Evolutionary conservation across 2,888 invertebrate genomes (phyloP).

Genomic region (Odontomyia ornata): DNA sequence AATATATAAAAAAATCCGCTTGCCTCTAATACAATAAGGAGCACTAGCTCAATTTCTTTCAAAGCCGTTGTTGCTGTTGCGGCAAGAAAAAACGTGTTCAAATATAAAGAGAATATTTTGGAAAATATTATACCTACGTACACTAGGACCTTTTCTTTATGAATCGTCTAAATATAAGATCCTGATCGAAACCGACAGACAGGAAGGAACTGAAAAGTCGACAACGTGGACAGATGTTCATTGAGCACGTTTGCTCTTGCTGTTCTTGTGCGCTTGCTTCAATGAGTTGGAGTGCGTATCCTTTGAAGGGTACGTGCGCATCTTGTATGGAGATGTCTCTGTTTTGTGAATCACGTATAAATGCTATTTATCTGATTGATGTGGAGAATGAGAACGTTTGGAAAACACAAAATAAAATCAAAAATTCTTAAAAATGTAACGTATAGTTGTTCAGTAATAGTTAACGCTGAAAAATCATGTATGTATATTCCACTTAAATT

Average conservation of each 20-base stretch:
- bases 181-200: slow-evolving; percentile 35
- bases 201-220: slow-evolving; percentile 44
- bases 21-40: neutral
- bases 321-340: neutral
- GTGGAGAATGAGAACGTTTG: neutral
- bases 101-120: neutral
- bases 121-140: neutral
- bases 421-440: neutral
- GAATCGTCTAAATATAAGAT: slow-evolving; percentile 7
- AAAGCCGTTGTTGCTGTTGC: neutral
- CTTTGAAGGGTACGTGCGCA: slow-evolving; percentile 38
- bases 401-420: neutral
- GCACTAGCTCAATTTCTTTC: neutral
- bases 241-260: slow-evolving; percentile 10
- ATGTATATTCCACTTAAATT: no score
- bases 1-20: neutral
- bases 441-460: neutral
- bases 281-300: slow-evolving; percentile 4
- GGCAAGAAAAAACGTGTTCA: slow-evolving; percentile 31
- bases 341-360: slow-evolving; percentile 18
- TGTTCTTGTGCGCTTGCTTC: neutral
- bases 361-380: neutral
- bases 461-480: no score
- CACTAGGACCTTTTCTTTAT: slow-evolving; percentile 4
- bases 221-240: slow-evolving; percentile 40